phyloP scores from a whole-genome alignment of 1,140 invertebrate species.

The Rhyacophila brunnea region DNA sequence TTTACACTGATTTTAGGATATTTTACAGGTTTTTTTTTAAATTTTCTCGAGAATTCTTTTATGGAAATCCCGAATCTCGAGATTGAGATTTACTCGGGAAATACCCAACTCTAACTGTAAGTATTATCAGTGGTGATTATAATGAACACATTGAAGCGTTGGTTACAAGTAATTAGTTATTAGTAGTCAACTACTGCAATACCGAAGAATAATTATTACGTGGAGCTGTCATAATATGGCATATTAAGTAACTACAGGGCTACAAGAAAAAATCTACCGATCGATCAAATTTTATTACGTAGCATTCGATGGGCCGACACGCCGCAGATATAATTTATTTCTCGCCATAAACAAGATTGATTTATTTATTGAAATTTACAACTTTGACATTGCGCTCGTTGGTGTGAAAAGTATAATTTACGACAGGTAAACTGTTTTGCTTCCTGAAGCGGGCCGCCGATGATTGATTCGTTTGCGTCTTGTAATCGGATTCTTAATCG shows the following conservation, averaged over 20 bases:
- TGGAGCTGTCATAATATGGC: no score
- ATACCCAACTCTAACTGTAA: no score
- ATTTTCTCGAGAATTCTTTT: no score
- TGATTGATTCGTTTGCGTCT: slow-evolving; percentile 23
- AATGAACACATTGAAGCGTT: no score
- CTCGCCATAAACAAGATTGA: slow-evolving; percentile 25
- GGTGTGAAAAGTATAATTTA: slow-evolving; percentile 32
- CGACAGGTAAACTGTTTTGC: slow-evolving; percentile 3
- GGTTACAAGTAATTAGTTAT: no score
- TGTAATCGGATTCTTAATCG: background rate
- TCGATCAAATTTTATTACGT: slow-evolving; percentile 25
- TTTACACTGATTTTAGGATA: no score
- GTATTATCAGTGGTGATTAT: no score
- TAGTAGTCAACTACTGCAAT: no score
- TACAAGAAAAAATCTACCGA: slow-evolving; percentile 16
- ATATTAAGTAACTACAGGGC: background rate
- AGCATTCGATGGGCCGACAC: slow-evolving; percentile 8
- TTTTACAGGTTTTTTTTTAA: no score
- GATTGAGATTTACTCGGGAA: no score
- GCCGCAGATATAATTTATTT: slow-evolving; percentile 26
- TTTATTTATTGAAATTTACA: slow-evolving; percentile 29
- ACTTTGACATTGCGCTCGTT: slow-evolving; percentile 7
- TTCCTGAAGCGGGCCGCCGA: slow-evolving; percentile 7
- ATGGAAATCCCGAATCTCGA: no score
- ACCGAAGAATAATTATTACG: no score